Evolutionary conservation across 1,140 invertebrate genomes (phyloP), one percentile per base, ranked within the genome.

Genomic region (Drosophila lacertosa): DNA sequence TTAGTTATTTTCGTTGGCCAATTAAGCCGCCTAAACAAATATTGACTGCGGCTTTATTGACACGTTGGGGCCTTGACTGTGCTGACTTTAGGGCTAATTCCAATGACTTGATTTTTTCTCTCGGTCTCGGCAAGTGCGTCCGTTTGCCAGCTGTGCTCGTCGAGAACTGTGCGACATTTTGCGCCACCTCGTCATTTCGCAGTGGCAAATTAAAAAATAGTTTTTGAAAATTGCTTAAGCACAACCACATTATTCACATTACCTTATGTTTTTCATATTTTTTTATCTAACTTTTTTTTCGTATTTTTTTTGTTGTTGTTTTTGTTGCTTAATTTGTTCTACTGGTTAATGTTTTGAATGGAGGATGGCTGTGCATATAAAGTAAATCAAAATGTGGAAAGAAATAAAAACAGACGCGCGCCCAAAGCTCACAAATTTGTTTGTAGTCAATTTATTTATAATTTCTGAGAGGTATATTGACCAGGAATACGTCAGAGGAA

Each of bases 21-120:
- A 55, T 44, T 71, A 78, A 68, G 66, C 47, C 24, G 48, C 74
- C 66, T 74, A 44, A 26, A 13, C 66, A 77, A 82, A 82, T 82
- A 82, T 82, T 82, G 74, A 79, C 64, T 22, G 18, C 10, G 10
- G 15, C 32, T 32, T 32, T 29, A 40, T 57, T 57, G 32, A 64
- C 50, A 51, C 59, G 57, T 42, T 20, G n/a, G n/a, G 18, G n/a
- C 10, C n/a, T 53, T 13, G n/a, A 26, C 22, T 9, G 9, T 24
- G 26, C 9, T 26, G 13, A n/a, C 40, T 11, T n/a, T 22, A 22
- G 1, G 10, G 44, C 6, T 47, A 11, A n/a, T 16, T 51, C 10
- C 4, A 10, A 2, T 11, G 4, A 29, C 16, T n/a, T 39, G 32
- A 1, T 24, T 57, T 51, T 48, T n/a, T n/a, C n/a, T n/a, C n/a